phyloP scores from a whole-genome alignment of 2,113 vertebrate species.

The Callipepla squamata region DNA sequence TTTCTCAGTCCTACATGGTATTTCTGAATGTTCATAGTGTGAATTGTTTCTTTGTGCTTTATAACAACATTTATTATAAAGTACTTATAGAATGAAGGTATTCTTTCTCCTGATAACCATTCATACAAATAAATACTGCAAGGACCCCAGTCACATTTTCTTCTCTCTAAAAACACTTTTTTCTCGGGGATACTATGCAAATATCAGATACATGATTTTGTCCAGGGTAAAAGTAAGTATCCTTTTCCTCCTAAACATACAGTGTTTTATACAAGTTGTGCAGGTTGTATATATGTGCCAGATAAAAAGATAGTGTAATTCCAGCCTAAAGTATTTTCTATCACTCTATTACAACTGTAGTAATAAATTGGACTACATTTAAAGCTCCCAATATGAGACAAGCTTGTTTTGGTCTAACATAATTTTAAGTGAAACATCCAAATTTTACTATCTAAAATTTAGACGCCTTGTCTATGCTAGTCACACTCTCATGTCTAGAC shows the following conservation, averaged over 20 bases:
- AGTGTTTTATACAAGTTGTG: neutral
- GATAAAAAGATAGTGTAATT: neutral
- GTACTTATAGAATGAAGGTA: neutral
- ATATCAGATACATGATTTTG: neutral
- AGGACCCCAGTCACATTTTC: accelerated
- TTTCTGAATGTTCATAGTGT: neutral
- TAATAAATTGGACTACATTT: neutral
- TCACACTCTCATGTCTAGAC: neutral
- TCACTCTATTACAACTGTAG: neutral
- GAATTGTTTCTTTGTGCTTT: neutral
- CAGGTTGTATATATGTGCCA: neutral
- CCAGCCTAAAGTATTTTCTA: neutral
- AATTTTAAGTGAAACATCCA: neutral
- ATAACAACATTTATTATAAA: neutral
- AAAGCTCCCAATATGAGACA: neutral
- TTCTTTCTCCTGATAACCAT: neutral
- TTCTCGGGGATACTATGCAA: neutral
- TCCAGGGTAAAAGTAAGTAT: neutral
- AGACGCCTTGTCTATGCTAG: neutral
- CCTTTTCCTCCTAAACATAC: neutral
- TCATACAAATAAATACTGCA: neutral
- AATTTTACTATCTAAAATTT: neutral
- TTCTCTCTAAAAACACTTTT: neutral
- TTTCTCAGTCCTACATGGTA: neutral
- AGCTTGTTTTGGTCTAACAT: neutral